A percentile compares a stretch with the other conserved stretches of the same genome.
These are phyloP conservation scores for Choreutis nemorana DNA, from an alignment of 2,888 invertebrate genomes.

Conservation along the genomic window DNA sequence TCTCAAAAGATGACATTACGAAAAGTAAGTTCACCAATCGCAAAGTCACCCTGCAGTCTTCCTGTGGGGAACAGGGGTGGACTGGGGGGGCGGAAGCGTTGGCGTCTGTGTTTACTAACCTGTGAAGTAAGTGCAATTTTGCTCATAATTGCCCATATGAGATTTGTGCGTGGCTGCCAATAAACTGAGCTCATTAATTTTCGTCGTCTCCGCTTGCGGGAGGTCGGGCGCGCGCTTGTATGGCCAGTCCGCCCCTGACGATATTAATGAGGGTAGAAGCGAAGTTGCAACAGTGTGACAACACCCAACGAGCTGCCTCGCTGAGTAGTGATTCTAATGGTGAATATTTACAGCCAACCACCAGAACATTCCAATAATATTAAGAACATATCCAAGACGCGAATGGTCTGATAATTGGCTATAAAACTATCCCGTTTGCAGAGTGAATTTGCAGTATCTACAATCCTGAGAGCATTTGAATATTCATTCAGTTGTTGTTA, in stretches of 20 bases:
- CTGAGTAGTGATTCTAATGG: slow-evolving; percentile 55
- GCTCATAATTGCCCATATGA: slow-evolving; percentile 66
- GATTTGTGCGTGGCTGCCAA: slow-evolving; percentile 67
- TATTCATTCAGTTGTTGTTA: slow-evolving; percentile 4
- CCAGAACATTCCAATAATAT: not conserved
- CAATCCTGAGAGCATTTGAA: slow-evolving; percentile 28
- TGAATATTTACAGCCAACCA: slow-evolving; percentile 34
- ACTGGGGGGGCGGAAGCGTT: slow-evolving; percentile 62
- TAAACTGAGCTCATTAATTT: slow-evolving; percentile 67
- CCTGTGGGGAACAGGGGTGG: slow-evolving; percentile 63
- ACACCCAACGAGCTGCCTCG: slow-evolving; percentile 49
- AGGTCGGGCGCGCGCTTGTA: slow-evolving; percentile 66
- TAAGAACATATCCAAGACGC: too few species aligned
- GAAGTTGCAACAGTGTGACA: slow-evolving; percentile 59
- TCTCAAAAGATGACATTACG: slow-evolving; percentile 32
- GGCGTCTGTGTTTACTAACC: slow-evolving; percentile 63
- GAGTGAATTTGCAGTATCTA: slow-evolving; percentile 36
- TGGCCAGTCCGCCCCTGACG: slow-evolving; percentile 69
- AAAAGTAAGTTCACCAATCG: slow-evolving; percentile 46
- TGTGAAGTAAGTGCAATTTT: slow-evolving; percentile 67
- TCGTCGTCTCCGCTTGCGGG: slow-evolving; percentile 65
- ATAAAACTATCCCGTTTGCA: slow-evolving; percentile 18
- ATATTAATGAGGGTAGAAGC: slow-evolving; percentile 67
- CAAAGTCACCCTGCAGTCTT: slow-evolving; percentile 61
- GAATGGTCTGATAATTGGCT: too few species aligned